Percentiles rank a stretch among this genome's conserved stretches.
Conservation (phyloP, 2,797 vertebrate species). For the Otus scops region DNA sequence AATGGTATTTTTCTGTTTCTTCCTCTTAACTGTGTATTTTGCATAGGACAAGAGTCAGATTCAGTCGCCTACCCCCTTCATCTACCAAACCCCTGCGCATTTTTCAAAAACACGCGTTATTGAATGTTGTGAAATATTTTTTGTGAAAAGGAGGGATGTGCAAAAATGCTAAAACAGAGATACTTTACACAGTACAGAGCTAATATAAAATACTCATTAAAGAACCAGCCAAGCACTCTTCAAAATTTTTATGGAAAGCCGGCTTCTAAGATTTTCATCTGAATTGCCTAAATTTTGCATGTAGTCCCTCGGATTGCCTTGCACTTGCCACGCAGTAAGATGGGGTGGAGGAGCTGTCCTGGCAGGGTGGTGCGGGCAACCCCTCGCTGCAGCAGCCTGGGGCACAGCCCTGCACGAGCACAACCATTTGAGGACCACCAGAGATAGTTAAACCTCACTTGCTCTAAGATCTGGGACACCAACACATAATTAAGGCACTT, state of each 20-base stretch:
- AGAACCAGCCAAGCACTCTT: neutral
- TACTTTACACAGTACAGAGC: neutral
- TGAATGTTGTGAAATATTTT: neutral
- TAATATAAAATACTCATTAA: neutral
- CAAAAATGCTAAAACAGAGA: neutral
- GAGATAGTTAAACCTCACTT: neutral
- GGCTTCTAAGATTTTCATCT: neutral
- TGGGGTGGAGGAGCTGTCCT: neutral
- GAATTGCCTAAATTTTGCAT: neutral
- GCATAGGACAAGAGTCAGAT: fast-evolving
- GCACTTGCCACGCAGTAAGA: neutral
- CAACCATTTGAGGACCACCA: neutral
- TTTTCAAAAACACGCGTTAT: neutral
- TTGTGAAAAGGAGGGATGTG: neutral
- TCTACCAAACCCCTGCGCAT: neutral
- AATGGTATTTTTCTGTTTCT: neutral
- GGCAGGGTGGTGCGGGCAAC: neutral
- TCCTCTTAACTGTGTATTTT: neutral
- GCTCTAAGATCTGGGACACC: neutral
- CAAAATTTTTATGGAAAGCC: neutral
- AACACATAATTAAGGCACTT: neutral
- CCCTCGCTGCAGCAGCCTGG: neutral
- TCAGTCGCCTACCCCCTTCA: neutral
- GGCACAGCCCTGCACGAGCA: fast-evolving
- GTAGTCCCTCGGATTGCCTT: neutral